Evolutionary conservation across 2,797 vertebrate species (phyloP).

Genomic region (Characodon lateralis): DNA sequence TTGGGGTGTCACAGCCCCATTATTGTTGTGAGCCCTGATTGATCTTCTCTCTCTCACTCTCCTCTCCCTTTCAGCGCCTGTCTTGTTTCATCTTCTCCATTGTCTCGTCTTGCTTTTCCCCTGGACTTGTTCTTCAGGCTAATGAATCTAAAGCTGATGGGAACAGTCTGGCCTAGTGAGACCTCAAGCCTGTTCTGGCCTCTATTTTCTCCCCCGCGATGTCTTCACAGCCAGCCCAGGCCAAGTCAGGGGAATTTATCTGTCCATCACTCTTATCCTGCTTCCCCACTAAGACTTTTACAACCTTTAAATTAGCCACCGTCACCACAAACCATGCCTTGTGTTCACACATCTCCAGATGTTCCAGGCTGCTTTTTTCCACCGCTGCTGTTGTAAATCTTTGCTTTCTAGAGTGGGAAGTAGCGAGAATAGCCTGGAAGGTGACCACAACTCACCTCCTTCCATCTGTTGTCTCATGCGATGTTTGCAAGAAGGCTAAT

Average conservation of each 20-base stretch:
- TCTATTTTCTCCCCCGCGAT: conserved; percentile 56
- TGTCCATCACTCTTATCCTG: conserved; percentile 72
- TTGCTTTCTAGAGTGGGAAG: conserved; percentile 35
- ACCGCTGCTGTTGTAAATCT: conserved; percentile 66
- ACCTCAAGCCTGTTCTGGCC: conserved; percentile 46
- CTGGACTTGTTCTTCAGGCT: conserved; percentile 43
- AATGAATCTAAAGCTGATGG: conserved; percentile 61
- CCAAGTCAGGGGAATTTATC: conserved; percentile 54
- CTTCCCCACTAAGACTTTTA: conserved; percentile 71
- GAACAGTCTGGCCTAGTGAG: conserved; percentile 41
- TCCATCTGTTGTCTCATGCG: conserved; percentile 73
- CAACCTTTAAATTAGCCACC: conserved; percentile 78
- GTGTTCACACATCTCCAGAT: conserved; percentile 64
- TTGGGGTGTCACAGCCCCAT: conserved; percentile 68
- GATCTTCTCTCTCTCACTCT: conserved; percentile 65
- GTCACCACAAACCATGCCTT: conserved; percentile 61
- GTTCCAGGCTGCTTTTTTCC: conserved; percentile 49
- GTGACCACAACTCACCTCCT: conserved; percentile 66
- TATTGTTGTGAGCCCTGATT: conserved; percentile 66
- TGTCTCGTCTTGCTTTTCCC: conserved; percentile 46
- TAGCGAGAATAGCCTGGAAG: conserved; percentile 55
- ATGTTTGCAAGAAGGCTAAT: conserved; percentile 38
- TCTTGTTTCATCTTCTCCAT: conserved; percentile 65
- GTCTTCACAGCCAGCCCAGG: conserved; percentile 58
- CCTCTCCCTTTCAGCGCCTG: conserved; percentile 58